phyloP scores from a whole-genome alignment of 2,888 invertebrate genomes.

The Drosophila tripunctata region DNA sequence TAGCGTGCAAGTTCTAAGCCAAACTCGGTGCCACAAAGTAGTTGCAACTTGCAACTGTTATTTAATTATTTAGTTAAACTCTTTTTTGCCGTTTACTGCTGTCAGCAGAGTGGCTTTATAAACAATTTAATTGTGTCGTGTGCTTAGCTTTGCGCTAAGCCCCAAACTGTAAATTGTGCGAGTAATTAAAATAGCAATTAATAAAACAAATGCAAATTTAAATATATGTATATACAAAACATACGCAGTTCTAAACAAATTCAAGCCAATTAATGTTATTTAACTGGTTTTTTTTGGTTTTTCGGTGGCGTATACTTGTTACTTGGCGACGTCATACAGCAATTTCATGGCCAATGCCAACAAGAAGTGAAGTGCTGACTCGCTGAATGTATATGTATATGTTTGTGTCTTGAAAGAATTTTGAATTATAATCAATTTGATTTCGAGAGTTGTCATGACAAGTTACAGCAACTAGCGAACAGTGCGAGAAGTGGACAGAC shows the following conservation, averaged over 20 bases:
- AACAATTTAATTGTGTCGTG: conserved; percentile 6
- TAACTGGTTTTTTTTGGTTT: conserved; percentile 4
- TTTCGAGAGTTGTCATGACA: conserved; percentile 16
- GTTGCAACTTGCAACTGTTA: conserved; percentile 6
- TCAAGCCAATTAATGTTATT: conserved; percentile 3
- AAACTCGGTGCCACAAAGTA: neutral
- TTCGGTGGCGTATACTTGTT: conserved; percentile 37
- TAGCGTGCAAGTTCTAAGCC: conserved; percentile 9
- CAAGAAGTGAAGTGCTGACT: conserved; percentile 62
- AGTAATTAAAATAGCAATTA: conserved; percentile 18
- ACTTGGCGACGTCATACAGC: conserved; percentile 56
- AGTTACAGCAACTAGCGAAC: conserved; percentile 10
- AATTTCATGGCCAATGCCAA: conserved; percentile 73
- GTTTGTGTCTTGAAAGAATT: conserved; percentile 5
- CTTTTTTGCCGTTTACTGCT: conserved; percentile 7
- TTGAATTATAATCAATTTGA: conserved; percentile 13
- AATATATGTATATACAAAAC: conserved; percentile 3
- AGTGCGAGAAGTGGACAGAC: neutral
- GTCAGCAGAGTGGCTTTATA: conserved; percentile 4
- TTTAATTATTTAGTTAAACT: conserved; percentile 5
- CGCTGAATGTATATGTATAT: conserved; percentile 14
- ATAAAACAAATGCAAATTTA: conserved; percentile 5
- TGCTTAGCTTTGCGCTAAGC: conserved; percentile 10
- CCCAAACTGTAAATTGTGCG: neutral
- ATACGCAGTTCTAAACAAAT: conserved; percentile 14